Percentiles rank a stretch among this genome's conserved stretches.
These are phyloP conservation scores for Apis laboriosa DNA, from an alignment of 1,140 invertebrate genomes.

Conservation along the genomic window DNA sequence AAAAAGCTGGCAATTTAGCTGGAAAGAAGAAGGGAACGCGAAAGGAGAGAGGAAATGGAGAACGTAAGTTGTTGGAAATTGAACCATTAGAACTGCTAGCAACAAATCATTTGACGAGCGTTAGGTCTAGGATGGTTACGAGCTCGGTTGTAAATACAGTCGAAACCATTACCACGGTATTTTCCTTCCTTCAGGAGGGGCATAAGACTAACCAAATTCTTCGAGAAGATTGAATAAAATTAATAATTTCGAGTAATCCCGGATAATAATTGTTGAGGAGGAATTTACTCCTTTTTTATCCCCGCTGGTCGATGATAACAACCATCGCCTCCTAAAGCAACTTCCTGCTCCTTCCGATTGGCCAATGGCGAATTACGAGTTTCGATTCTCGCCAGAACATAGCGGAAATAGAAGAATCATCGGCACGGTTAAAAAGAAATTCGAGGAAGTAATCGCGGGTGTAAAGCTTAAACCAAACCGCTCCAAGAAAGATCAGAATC, in stretches of 20 bases:
- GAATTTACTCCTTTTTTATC: no score
- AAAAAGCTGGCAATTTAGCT: no score
- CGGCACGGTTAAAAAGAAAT: background rate
- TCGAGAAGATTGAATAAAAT: background rate
- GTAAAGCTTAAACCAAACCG: background rate
- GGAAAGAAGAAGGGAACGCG: background rate
- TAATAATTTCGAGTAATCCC: background rate
- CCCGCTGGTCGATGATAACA: no score
- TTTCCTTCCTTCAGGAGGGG: background rate
- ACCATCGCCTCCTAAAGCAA: no score
- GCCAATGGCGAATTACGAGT: constrained; percentile 42
- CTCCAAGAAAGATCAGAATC: constrained; percentile 7
- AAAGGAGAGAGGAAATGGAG: background rate
- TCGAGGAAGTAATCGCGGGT: constrained; percentile 32
- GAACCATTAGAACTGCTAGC: constrained; percentile 59
- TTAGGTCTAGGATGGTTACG: constrained; percentile 32
- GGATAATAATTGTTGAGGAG: background rate
- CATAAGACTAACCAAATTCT: background rate
- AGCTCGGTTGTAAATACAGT: constrained; percentile 22
- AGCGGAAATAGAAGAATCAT: background rate
- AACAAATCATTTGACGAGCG: constrained; percentile 53
- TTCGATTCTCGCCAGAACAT: constrained; percentile 27
- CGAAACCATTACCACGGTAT: no score
- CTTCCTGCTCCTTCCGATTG: background rate
- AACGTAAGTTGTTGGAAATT: constrained; percentile 61